Base-by-base conservation (phyloP, 2,797 vertebrate genomes). In the Premnoplex brunnescens region DNA sequence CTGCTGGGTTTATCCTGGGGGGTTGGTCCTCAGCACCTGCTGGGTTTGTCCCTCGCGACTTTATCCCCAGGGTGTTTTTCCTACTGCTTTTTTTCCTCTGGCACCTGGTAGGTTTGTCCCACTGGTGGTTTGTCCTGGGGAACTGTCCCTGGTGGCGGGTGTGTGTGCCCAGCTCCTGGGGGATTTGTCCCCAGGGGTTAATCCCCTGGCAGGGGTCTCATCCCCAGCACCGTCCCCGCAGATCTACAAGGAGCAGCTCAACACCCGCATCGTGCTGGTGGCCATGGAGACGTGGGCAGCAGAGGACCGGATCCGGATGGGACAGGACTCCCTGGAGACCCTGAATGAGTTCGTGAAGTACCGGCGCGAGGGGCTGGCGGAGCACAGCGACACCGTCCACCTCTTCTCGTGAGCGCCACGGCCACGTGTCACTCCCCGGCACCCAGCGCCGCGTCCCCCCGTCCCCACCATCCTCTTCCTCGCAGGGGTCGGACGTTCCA, bases 201-300 rank as follows among this genome's bases (percentile, higher is more conserved):
- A 4, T 41, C 20, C 14, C 34, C 30, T 7, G 54, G n/a, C 18
- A n/a, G 11, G 24, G 16, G 13, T 10, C 27, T 18, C 14, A 12
- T 48, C 26, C 14, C 52, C 82, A 32, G 30, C 5, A 1, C 59
- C 2, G 14, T 78, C 46, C 71, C 44, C 22, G 11, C 95, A 99
- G 99, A 99, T 99, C 96, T 99, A 98, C 97, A 99, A 99, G 97
- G 99, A 99, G 75, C 99, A 99, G 97, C 98, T 99, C 91, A 99
- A 99, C 96, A 99, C 99, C 3, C 98, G 99, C 85, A 99, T 99
- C 32, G 99, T 99, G 91, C 97, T 99, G 94, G 99, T 99, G 66
- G 99, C 99, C 97, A 99, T 99, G 99, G 99, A 99, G 97, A 99
- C 99, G 0, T 99, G 99, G 99, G 98, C 98, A 37, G 98, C 98